Evolutionary conservation across 2,797 vertebrate genomes (phyloP), one percentile per base, ranked within the genome.

Genomic region (Mus minutoides): DNA sequence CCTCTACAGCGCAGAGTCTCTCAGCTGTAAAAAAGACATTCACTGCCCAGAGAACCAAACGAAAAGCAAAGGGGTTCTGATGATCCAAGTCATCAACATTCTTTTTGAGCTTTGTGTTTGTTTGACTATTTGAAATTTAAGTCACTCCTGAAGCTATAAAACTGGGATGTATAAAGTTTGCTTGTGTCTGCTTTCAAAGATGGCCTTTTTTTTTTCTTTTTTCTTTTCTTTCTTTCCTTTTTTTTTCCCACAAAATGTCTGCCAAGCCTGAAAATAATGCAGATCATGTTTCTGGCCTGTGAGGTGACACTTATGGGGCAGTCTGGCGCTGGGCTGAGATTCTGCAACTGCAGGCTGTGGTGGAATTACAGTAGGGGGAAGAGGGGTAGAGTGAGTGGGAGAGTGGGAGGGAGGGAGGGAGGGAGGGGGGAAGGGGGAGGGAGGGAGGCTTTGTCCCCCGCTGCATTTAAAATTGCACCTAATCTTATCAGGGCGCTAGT

Each of bases 401-500:
- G 97, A n/a, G n/a, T n/a, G n/a, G 98, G 98, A 98, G 98, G 96
- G 69, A 71, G 26, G 62, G 21, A 26, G 31, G 64, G 31, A 67
- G 98, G 98, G 98, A 98, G 97, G 98, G 98, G 98, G 98, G 96
- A 46, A 46, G 46, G 46, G 31, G 64, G 31, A 67, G 98, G 98
- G 98, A 98, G 97, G 98, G 98, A 98, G 98, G 96, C 97, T 98
- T 98, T 99, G 98, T 99, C 98, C 97, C 97, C 37, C 71, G 11
- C 97, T 98, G 98, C 98, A 99, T 99, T 98, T 98, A 97, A 98
- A 98, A 98, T 98, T 98, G 98, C 98, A 98, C 99, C 99, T 98
- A 98, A 99, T 99, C 99, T 99, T 99, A 99, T 99, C 99, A 98
- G 98, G 98, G 98, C 98, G 84, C 98, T 98, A 4, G 96, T 98